phyloP scores from a whole-genome alignment of 1,140 invertebrate species.

The Neodiprion fabricii region DNA sequence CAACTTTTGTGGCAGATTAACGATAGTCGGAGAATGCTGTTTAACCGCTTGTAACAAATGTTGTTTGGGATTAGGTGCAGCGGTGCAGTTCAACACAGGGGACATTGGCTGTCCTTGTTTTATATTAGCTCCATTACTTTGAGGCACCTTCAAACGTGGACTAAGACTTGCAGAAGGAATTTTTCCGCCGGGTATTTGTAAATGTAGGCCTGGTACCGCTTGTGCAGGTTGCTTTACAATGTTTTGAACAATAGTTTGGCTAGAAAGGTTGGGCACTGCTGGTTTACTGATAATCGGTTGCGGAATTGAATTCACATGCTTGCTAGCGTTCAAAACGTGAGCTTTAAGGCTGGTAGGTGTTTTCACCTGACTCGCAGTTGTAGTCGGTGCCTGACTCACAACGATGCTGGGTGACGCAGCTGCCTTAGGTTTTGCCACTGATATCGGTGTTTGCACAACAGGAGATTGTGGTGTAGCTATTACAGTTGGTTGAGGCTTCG shows the following conservation, averaged over 20 bases:
- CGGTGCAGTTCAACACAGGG: slow-evolving; percentile 48
- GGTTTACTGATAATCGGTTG: slow-evolving; percentile 47
- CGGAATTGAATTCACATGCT: slow-evolving; percentile 34
- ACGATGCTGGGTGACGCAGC: neutral
- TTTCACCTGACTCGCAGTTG: slow-evolving; percentile 38
- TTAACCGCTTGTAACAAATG: slow-evolving; percentile 54
- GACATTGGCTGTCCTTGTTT: slow-evolving; percentile 53
- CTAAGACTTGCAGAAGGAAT: slow-evolving; percentile 52
- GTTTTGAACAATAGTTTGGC: slow-evolving; percentile 48
- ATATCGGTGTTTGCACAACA: slow-evolving; percentile 30
- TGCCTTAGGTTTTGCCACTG: slow-evolving; percentile 16
- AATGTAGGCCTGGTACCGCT: slow-evolving; percentile 46
- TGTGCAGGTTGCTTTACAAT: slow-evolving; percentile 49
- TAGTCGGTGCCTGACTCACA: slow-evolving; percentile 9
- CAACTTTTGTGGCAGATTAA: slow-evolving; percentile 50
- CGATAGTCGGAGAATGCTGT: slow-evolving; percentile 45
- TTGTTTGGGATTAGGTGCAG: slow-evolving; percentile 53
- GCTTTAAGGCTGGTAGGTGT: slow-evolving; percentile 64
- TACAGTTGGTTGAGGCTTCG: slow-evolving; percentile 34
- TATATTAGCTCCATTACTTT: slow-evolving; percentile 29
- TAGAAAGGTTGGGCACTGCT: slow-evolving; percentile 31
- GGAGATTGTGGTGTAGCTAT: slow-evolving; percentile 49
- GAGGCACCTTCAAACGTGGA: slow-evolving; percentile 39
- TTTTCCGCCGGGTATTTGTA: slow-evolving; percentile 47
- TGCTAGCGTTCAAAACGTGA: slow-evolving; percentile 61